phyloP scores from a whole-genome alignment of 2,888 invertebrate genomes.

The Phlogophora meticulosa region DNA sequence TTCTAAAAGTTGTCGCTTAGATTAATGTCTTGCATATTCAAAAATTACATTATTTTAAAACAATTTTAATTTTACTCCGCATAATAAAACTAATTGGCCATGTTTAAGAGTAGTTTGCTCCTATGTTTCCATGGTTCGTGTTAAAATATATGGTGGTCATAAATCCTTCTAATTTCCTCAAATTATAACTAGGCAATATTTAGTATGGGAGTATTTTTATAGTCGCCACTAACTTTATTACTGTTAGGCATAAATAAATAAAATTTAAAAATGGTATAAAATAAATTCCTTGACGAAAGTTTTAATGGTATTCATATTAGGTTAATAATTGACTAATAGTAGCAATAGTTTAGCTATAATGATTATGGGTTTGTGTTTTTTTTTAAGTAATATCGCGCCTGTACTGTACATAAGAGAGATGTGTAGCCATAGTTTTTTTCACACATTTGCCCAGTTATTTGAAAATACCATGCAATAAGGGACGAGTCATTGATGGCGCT shows the following conservation, averaged over 20 bases:
- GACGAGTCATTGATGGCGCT: too few relatives aligned
- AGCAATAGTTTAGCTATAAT: constrained; percentile 1
- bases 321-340: constrained; percentile 14
- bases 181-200: constrained; percentile 43
- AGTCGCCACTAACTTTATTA: constrained; percentile 36
- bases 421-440: too few relatives aligned
- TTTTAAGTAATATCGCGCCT: too few relatives aligned
- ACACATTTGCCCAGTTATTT: too few relatives aligned
- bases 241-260: constrained; percentile 33
- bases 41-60: background rate
- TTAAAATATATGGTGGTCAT: constrained; percentile 31
- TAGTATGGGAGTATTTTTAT: constrained; percentile 23
- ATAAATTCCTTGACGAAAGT: constrained; percentile 20
- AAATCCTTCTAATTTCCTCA: constrained; percentile 51
- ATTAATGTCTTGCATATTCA: background rate
- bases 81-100: constrained; percentile 18
- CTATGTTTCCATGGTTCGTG: constrained; percentile 33
- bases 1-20: background rate
- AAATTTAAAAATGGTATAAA: constrained; percentile 22
- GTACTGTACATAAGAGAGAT: too few relatives aligned
- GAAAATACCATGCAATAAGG: too few relatives aligned
- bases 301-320: constrained; percentile 1
- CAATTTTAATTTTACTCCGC: background rate
- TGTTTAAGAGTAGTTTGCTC: constrained; percentile 5
- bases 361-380: too few relatives aligned